Evolutionary conservation across 2,797 vertebrate genomes (phyloP), one percentile per base, ranked within the genome.

Genomic region (Chelon auratus): DNA sequence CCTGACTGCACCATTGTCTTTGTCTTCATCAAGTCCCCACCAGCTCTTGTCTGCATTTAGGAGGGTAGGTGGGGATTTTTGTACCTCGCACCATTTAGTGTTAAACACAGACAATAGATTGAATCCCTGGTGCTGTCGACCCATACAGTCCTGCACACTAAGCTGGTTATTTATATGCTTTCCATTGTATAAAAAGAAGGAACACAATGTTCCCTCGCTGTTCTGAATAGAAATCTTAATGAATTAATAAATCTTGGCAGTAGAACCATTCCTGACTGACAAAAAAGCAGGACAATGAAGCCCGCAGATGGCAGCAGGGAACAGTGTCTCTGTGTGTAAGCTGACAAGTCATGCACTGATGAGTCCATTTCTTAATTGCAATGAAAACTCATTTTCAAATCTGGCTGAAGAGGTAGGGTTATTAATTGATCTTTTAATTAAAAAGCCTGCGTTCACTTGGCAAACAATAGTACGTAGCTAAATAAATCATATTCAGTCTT

Each of bases 261-360:
- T 77, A 79, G 79, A 92, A 87, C 79, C 89, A 78, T 87, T 87
- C 89, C 90, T 92, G 89, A 91, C 76, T 82, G 83, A 93, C 91
- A 85, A 86, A 89, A 80, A 86, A 70, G 70, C 77, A 84, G 88
- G 91, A 93, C 94, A 94, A 92, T 92, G 92, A 91, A 90, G 78
- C 84, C 79, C 78, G 82, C 89, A 93, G 93, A 94, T 93, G 89
- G 90, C 85, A 85, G 76, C 84, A 78, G 78, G 83, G 93, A 93
- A 90, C 85, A 83, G 85, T 90, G 89, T 90, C 87, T 93, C 88
- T 93, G 93, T 93, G 91, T 92, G 90, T 92, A 94, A 91, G 92
- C 93, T 93, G 93, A 95, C 94, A 94, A 95, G 94, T 95, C 92
- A 94, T 87, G 93, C 93, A 92, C 93, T 92, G 93, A 94, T 95